Evolutionary conservation across 2,888 invertebrate species (phyloP).

Genomic region (Seira ritae): DNA sequence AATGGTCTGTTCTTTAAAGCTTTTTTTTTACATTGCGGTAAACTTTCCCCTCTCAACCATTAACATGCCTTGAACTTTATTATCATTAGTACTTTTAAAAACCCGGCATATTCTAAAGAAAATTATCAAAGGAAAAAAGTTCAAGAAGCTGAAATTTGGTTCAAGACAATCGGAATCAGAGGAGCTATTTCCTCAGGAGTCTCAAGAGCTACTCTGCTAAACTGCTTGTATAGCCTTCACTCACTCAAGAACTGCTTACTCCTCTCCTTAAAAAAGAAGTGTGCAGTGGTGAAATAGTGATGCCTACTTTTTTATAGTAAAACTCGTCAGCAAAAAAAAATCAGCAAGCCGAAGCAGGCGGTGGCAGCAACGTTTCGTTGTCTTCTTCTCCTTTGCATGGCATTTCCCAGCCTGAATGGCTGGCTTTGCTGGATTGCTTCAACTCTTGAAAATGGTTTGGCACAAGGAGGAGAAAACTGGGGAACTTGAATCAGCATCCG

Average conservation of each 20-base stretch:
- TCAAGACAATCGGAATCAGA: conserved; percentile 20
- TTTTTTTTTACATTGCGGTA: too few species aligned
- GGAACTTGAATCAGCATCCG: conserved; percentile 41
- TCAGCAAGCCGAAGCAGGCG: too few species aligned
- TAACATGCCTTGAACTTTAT: not conserved
- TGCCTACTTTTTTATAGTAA: too few species aligned
- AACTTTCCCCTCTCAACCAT: not conserved
- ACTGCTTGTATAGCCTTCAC: conserved; percentile 35
- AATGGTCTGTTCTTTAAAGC: too few species aligned
- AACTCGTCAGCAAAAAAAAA: too few species aligned
- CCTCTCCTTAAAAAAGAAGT: too few species aligned
- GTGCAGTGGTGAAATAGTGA: too few species aligned
- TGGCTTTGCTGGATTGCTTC: too few species aligned
- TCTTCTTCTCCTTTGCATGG: too few species aligned
- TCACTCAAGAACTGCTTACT: conserved; percentile 16
- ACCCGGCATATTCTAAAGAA: not conserved
- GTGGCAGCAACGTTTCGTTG: too few species aligned
- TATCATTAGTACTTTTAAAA: not conserved
- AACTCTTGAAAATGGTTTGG: conserved; percentile 26
- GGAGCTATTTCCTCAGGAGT: not conserved
- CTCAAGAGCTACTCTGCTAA: too few species aligned
- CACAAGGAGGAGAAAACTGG: conserved; percentile 41
- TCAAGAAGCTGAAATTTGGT: conserved; percentile 5
- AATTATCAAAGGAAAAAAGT: conserved; percentile 19
- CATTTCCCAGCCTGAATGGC: too few species aligned